Base-by-base conservation (phyloP, 2,888 invertebrate species). In the Eupeodes luniger region DNA sequence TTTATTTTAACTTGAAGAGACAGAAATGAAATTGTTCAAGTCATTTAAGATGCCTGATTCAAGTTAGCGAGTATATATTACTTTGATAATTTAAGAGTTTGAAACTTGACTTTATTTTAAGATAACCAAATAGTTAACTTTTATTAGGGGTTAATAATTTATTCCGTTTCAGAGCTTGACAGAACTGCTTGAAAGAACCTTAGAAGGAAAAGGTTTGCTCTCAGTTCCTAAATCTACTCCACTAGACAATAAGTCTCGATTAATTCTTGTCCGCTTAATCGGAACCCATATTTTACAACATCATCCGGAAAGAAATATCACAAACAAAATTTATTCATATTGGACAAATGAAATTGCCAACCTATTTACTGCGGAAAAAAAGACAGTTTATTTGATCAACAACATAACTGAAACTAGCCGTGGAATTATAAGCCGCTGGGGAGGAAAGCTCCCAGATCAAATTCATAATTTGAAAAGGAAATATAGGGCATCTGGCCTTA, bases 171-270 rank as follows among this genome's bases (percentile, higher is more conserved):
- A 34, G 59, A 59, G 27, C 14, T 62, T 64, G 5, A 44, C 16
- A 44, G 44, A 44, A 44, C 62, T 64, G 44, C 62, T 64, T 64
- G 62, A 44, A 64, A 64, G 19, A 1, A 44, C 16, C 2, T 44
- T 64, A 7, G 44, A 64, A 64, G 62, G 40, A 5, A 64, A 64
- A 64, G 16, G 3, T 64, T 64, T 64, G 62, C 62, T 64, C 0
- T 44, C 62, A n/a, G 44, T 64, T 64, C 5, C 44, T 6, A 64
- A 44, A 64, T 12, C 16, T 64, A 11, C 16, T 19, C 44, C 62
- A 5, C 44, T 64, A 1, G 40, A 64, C 2, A 64, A 64, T 19
- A 2, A 10, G 4, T 64, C 62, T 64, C 62, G 62, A 19, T 2
- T 64, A 44, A 9, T 4, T 19, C 62, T 64, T 44, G 62, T 64